phyloP scores from a whole-genome alignment of 2,113 vertebrate species.

The Triplophysa siluroides region DNA sequence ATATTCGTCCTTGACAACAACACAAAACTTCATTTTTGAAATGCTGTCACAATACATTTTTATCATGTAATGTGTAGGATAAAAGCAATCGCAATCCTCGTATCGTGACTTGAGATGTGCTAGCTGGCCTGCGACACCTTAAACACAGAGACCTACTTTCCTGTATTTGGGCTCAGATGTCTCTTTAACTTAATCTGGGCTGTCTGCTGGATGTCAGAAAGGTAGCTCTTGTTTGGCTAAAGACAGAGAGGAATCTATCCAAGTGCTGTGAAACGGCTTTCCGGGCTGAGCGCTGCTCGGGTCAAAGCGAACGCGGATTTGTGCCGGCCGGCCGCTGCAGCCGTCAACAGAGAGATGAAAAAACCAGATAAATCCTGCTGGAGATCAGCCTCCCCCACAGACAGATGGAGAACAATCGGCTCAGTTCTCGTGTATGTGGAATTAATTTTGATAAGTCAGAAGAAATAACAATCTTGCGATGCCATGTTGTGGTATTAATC shows the following conservation, averaged over 20 bases:
- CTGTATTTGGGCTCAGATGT: constrained; percentile 14
- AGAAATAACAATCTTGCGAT: background rate
- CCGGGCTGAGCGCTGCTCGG: constrained; percentile 31
- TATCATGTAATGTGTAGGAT: too few species aligned
- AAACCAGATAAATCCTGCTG: background rate
- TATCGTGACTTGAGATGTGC: too few species aligned
- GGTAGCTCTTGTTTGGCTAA: constrained; percentile 31
- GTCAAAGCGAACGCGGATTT: constrained; percentile 51
- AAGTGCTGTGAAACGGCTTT: constrained; percentile 55
- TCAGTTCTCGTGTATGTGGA: background rate
- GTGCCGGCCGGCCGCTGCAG: constrained; percentile 23
- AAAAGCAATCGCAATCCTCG: too few species aligned
- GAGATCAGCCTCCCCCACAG: constrained; percentile 7
- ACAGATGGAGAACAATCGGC: constrained; percentile 15
- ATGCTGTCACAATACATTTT: too few species aligned
- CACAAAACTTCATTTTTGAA: too few species aligned
- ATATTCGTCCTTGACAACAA: too few species aligned
- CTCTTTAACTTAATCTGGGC: constrained; percentile 17
- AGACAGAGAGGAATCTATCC: constrained; percentile 50
- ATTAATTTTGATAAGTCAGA: background rate
- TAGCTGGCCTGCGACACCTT: background rate
- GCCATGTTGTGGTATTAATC: background rate
- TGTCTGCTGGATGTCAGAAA: constrained; percentile 43
- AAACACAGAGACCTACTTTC: constrained; percentile 30
- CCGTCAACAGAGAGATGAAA: constrained; percentile 3